These are phyloP conservation scores for Diplazon laetatorius DNA, from an alignment of 2,888 invertebrate species.

Conservation along the genomic window DNA sequence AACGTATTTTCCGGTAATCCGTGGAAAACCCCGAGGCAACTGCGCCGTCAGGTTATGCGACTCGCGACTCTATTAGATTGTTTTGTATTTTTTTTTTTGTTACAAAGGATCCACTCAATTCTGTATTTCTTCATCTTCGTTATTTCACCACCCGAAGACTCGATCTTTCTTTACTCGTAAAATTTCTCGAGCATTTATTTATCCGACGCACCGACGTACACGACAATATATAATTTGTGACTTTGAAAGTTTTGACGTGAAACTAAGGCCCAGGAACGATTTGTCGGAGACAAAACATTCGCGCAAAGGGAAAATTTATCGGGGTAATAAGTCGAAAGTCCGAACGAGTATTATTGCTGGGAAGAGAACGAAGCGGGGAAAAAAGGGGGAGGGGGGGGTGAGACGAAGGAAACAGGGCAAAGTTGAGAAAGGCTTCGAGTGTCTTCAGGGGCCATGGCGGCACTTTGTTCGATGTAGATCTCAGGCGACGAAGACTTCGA, in stretches of 20 bases:
- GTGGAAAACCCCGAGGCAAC: slow-evolving; percentile 59
- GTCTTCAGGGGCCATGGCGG: slow-evolving; percentile 40
- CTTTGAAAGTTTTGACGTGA: slow-evolving; percentile 38
- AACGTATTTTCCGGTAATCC: slow-evolving; percentile 78
- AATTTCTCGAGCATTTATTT: slow-evolving; percentile 49
- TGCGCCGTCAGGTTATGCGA: slow-evolving; percentile 30
- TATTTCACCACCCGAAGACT: not conserved
- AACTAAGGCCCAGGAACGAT: slow-evolving; percentile 13
- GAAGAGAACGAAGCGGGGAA: not conserved
- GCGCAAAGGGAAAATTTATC: slow-evolving; percentile 34
- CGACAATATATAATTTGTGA: slow-evolving; percentile 45
- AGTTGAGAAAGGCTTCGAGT: slow-evolving; percentile 60
- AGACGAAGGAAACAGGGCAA: slow-evolving; percentile 34
- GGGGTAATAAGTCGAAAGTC: slow-evolving; percentile 33
- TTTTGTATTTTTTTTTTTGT: too few species aligned
- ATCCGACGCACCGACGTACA: not conserved
- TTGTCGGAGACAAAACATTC: slow-evolving; percentile 41
- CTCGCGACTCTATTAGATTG: slow-evolving; percentile 76
- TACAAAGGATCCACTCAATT: slow-evolving; percentile 47
- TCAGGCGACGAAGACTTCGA: slow-evolving; percentile 46
- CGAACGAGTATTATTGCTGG: slow-evolving; percentile 1
- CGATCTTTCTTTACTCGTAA: slow-evolving; percentile 24
- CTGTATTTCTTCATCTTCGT: not conserved
- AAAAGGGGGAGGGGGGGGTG: not conserved
- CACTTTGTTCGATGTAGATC: slow-evolving; percentile 57